phyloP scores from a whole-genome alignment of 2,797 vertebrate species.

The Borostomias antarcticus region DNA sequence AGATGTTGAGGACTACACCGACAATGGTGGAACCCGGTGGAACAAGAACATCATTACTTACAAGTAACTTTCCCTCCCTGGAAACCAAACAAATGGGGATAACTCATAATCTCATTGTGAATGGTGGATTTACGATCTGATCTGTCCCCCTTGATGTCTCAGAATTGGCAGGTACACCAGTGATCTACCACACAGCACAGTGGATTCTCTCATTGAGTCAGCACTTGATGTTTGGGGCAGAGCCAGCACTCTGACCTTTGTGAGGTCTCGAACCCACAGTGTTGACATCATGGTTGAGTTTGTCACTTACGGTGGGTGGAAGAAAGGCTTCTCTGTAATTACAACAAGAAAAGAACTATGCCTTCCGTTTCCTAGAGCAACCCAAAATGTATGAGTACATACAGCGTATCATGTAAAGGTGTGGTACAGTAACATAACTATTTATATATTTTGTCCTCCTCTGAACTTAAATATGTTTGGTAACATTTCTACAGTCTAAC shows the following conservation, averaged over 20 bases:
- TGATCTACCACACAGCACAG: slow-evolving; percentile 68
- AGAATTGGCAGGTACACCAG: slow-evolving; percentile 69
- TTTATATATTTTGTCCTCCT: too few relatives aligned
- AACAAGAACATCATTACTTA: slow-evolving; percentile 76
- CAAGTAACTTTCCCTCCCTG: slow-evolving; percentile 57
- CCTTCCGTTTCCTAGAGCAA: too few relatives aligned
- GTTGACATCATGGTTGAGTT: slow-evolving; percentile 77
- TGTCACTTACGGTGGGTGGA: slow-evolving; percentile 65
- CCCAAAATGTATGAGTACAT: too few relatives aligned
- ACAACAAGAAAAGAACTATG: too few relatives aligned
- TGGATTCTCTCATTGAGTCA: slow-evolving; percentile 70
- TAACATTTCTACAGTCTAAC: too few relatives aligned
- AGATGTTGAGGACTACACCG: slow-evolving; percentile 74
- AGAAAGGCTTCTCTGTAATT: too few relatives aligned
- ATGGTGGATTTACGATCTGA: background rate
- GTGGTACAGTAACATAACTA: too few relatives aligned
- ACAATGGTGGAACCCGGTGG: slow-evolving; percentile 65
- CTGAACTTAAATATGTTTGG: too few relatives aligned
- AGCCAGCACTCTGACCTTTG: slow-evolving; percentile 69
- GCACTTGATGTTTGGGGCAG: slow-evolving; percentile 70
- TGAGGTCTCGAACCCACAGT: slow-evolving; percentile 55
- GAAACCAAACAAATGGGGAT: background rate
- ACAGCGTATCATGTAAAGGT: too few relatives aligned
- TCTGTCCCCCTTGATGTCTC: slow-evolving; percentile 31
- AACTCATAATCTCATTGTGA: background rate